Evolutionary conservation across 2,113 vertebrate genomes (phyloP).

Genomic region (Sorex fumeus): DNA sequence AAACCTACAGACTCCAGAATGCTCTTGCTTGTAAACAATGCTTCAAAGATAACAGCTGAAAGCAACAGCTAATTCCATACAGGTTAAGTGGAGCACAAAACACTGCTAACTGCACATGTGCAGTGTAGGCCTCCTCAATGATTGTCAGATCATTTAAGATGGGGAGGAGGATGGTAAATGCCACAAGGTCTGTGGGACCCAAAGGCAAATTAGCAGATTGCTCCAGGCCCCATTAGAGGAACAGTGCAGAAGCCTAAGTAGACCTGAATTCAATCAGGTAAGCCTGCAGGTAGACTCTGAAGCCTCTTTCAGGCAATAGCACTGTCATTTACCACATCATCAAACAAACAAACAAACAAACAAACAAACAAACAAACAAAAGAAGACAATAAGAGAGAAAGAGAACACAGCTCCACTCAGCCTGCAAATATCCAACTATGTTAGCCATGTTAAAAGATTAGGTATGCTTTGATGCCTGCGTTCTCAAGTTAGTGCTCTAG

Average conservation of each 20-base stretch:
- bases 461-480: constrained; percentile 62
- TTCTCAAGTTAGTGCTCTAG: constrained; percentile 59
- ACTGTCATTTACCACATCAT: constrained; percentile 33
- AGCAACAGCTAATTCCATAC: constrained; percentile 60
- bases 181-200: background rate
- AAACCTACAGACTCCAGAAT: constrained; percentile 58
- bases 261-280: constrained; percentile 18
- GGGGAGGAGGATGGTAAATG: constrained; percentile 35
- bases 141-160: constrained; percentile 47
- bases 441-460: constrained; percentile 63
- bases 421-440: constrained; percentile 15
- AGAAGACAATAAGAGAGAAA: constrained; percentile 59
- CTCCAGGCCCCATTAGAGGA: constrained; percentile 57
- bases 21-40: constrained; percentile 52
- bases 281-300: constrained; percentile 72
- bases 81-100: too few relatives aligned
- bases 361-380: background rate
- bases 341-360: constrained; percentile 32
- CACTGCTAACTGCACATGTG: constrained; percentile 19
- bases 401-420: constrained; percentile 46
- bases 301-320: constrained; percentile 57
- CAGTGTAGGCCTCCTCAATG: constrained; percentile 44
- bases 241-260: constrained; percentile 35
- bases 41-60: constrained; percentile 65
- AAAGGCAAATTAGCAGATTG: constrained; percentile 56